A percentile compares a stretch with the other conserved stretches of the same genome.
phyloP scores from a whole-genome alignment of 2,888 invertebrate species.

The Ectropis crepuscularia region DNA sequence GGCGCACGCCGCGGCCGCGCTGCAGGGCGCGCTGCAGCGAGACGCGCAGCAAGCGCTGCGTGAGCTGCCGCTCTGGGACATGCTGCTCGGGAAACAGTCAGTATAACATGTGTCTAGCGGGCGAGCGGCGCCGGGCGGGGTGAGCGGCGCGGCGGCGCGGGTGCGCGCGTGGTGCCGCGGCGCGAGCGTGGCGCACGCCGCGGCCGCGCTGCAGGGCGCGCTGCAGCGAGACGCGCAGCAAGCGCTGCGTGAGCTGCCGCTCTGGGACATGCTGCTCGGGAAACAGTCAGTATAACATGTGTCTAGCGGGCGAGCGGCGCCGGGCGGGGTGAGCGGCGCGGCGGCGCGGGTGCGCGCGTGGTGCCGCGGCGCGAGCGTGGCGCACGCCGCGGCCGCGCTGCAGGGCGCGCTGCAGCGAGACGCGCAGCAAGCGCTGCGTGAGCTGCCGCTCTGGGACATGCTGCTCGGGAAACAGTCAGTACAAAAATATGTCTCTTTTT shows the following conservation, averaged over 20 bases:
- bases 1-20: conserved; percentile 67
- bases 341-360: conserved; percentile 49
- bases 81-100: conserved; percentile 59
- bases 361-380: conserved; percentile 56
- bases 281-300: conserved; percentile 45
- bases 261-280: conserved; percentile 68
- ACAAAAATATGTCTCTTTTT: no score
- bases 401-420: conserved; percentile 64
- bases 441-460: conserved; percentile 70
- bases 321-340: conserved; percentile 36
- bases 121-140: neutral
- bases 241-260: conserved; percentile 67
- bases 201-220: conserved; percentile 63
- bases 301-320: neutral
- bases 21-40: conserved; percentile 61
- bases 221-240: conserved; percentile 65
- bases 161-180: conserved; percentile 57
- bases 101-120: neutral
- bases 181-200: conserved; percentile 60
- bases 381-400: conserved; percentile 67
- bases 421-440: conserved; percentile 64
- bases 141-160: conserved; percentile 41
- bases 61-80: conserved; percentile 70
- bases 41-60: conserved; percentile 67
- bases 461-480: conserved; percentile 56